Base-by-base conservation (phyloP, 2,113 vertebrate species). In the Platanista minor region DNA sequence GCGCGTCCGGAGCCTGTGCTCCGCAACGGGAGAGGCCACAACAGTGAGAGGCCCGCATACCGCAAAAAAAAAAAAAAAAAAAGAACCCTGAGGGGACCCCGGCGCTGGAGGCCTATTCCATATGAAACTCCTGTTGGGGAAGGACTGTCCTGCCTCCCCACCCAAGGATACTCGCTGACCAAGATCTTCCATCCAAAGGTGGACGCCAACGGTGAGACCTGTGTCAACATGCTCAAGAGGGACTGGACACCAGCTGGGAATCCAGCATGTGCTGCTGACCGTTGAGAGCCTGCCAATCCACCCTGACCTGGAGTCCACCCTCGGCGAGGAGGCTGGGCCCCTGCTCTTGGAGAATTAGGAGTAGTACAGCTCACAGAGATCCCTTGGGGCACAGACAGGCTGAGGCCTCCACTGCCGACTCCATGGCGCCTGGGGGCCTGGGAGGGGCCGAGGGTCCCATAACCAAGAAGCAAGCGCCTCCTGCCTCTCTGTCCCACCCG, bases 41-140 rank as follows among this genome's bases (percentile, higher is more conserved):
- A n/a, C n/a, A n/a, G n/a, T n/a, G n/a, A n/a, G n/a, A n/a, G n/a
- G n/a, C n/a, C n/a, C n/a, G n/a, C n/a, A n/a, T n/a, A n/a, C n/a
- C n/a, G n/a, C n/a, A n/a, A n/a, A n/a, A n/a, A n/a, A n/a, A n/a
- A n/a, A n/a, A n/a, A n/a, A n/a, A n/a, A n/a, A n/a, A n/a, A n/a
- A n/a, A n/a, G n/a, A n/a, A n/a, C n/a, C n/a, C n/a, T n/a, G 99
- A 99, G 98, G 99, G 99, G 91, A 99, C 99, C 80, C 99, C 99
- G 99, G 99, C 89, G 98, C 99, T 20, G 99, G 99, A 49, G 99
- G 99, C 88, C 96, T 99, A 92, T 99, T 99, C 98, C 98, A 98
- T 94, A 99, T 99, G 99, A 99, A 99, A 21, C 97, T 99, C 86
- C 99, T 99, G 75, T 98, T 99, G 67, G 98, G 99, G 82, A 99